phyloP scores from a whole-genome alignment of 2,113 vertebrate species.

The Aspiorhynchus laticeps region DNA sequence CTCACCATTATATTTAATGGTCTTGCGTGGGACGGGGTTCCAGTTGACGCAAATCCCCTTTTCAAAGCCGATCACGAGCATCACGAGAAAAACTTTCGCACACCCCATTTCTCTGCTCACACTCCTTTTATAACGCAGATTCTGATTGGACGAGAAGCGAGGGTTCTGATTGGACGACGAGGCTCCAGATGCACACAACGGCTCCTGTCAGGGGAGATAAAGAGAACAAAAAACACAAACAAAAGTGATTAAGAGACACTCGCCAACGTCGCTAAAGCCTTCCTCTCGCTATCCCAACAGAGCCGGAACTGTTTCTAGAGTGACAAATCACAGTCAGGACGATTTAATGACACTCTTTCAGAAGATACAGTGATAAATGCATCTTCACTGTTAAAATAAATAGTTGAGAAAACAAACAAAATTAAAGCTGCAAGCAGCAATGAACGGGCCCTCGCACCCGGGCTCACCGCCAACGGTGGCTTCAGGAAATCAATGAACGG shows the following conservation, averaged over 20 bases:
- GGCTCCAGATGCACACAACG: not conserved
- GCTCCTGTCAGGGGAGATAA: slow-evolving; percentile 8
- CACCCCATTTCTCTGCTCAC: slow-evolving; percentile 67
- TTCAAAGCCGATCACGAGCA: slow-evolving; percentile 73
- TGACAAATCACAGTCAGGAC: slow-evolving; percentile 58
- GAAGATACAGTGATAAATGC: slow-evolving; percentile 71
- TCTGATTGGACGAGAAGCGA: slow-evolving; percentile 48
- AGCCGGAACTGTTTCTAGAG: not conserved
- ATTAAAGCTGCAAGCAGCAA: too few relatives aligned
- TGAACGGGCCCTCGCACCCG: too few relatives aligned
- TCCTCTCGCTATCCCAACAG: slow-evolving; percentile 10
- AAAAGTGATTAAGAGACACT: slow-evolving; percentile 16
- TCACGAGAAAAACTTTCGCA: slow-evolving; percentile 71
- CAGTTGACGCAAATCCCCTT: slow-evolving; percentile 75
- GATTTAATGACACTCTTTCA: slow-evolving; percentile 64
- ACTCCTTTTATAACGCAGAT: slow-evolving; percentile 42
- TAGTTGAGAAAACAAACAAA: too few relatives aligned
- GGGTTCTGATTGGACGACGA: slow-evolving; percentile 16
- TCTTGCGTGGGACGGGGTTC: slow-evolving; percentile 80
- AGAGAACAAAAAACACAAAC: slow-evolving; percentile 24
- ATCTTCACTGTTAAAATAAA: not conserved
- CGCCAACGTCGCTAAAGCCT: slow-evolving; percentile 6
- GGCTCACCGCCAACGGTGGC: too few relatives aligned
- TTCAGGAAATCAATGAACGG: too few relatives aligned
- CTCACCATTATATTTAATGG: slow-evolving; percentile 77